Percentiles rank a stretch among this genome's conserved stretches.
Conservation (phyloP, 2,888 invertebrate species). For the Leucoptera coffeella region DNA sequence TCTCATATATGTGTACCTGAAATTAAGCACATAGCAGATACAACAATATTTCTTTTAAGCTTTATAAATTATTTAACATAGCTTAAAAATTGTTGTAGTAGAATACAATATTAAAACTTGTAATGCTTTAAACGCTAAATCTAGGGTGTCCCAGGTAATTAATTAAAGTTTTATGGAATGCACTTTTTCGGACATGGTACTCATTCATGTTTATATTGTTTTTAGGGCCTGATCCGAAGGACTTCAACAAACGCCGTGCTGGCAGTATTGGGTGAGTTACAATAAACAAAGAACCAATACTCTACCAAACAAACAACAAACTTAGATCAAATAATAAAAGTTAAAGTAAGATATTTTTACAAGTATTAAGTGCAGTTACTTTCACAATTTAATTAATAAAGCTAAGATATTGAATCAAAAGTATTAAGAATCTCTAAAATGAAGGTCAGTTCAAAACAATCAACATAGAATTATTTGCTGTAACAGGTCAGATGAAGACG, state of each 20-base stretch:
- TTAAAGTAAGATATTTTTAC: too few relatives aligned
- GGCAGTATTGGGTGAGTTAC: constrained; percentile 72
- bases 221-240: constrained; percentile 72
- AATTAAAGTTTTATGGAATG: constrained; percentile 2
- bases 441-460: too few relatives aligned
- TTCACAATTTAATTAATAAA: too few relatives aligned
- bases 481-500: constrained; percentile 80
- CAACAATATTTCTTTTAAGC: too few relatives aligned
- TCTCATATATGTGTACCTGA: not conserved
- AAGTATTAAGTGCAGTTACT: too few relatives aligned
- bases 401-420: too few relatives aligned
- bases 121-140: not conserved
- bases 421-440: too few relatives aligned
- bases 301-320: too few relatives aligned
- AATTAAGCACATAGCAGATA: too few relatives aligned
- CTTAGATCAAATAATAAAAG: too few relatives aligned
- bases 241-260: constrained; percentile 74
- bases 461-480: too few relatives aligned
- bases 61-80: not conserved
- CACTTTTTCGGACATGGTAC: not conserved
- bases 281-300: too few relatives aligned
- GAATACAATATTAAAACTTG: not conserved
- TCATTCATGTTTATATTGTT: constrained; percentile 11
- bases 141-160: not conserved
- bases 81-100: not conserved